A percentile compares a stretch with the other conserved stretches of the same genome.
phyloP scores from a whole-genome alignment of 2,888 invertebrate genomes.

The Mechanitis mazaeus region DNA sequence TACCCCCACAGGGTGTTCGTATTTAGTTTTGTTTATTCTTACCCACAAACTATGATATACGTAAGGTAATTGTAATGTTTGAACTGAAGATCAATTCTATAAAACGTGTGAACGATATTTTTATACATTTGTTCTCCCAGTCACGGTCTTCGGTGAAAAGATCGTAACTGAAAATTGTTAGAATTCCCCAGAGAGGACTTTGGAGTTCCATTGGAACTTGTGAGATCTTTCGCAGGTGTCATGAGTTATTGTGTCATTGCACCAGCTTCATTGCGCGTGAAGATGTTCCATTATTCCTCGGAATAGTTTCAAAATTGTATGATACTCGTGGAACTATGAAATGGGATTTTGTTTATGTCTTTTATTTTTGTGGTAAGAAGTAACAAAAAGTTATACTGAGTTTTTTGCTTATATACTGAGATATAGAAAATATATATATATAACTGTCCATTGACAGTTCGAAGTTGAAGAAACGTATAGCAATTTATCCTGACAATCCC shows the following conservation, averaged over 20 bases:
- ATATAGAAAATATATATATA: not conserved
- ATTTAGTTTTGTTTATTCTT: slow-evolving; percentile 7
- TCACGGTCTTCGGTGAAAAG: slow-evolving; percentile 27
- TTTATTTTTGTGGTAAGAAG: not conserved
- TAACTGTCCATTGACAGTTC: slow-evolving; percentile 11
- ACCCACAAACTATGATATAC: slow-evolving; percentile 3
- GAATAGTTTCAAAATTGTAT: slow-evolving; percentile 21
- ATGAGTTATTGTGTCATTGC: slow-evolving; percentile 58
- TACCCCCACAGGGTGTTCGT: slow-evolving; percentile 13
- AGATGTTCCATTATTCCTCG: slow-evolving; percentile 25
- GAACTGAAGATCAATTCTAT: slow-evolving; percentile 4
- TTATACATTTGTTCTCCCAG: slow-evolving; percentile 50
- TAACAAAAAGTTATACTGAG: not conserved
- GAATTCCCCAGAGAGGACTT: slow-evolving; percentile 43
- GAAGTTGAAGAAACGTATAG: slow-evolving; percentile 30
- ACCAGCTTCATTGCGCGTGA: slow-evolving; percentile 52
- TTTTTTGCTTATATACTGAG: not conserved
- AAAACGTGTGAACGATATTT: slow-evolving; percentile 59
- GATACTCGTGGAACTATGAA: slow-evolving; percentile 1
- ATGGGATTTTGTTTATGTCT: slow-evolving; percentile 5
- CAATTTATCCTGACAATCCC: slow-evolving; percentile 62
- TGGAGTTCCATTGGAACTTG: slow-evolving; percentile 22
- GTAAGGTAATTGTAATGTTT: not conserved
- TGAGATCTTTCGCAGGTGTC: slow-evolving; percentile 50
- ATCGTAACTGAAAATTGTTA: slow-evolving; percentile 66